Evolutionary conservation across 2,113 vertebrate species (phyloP).

Genomic region (zebrafish (Danio rerio)): DNA sequence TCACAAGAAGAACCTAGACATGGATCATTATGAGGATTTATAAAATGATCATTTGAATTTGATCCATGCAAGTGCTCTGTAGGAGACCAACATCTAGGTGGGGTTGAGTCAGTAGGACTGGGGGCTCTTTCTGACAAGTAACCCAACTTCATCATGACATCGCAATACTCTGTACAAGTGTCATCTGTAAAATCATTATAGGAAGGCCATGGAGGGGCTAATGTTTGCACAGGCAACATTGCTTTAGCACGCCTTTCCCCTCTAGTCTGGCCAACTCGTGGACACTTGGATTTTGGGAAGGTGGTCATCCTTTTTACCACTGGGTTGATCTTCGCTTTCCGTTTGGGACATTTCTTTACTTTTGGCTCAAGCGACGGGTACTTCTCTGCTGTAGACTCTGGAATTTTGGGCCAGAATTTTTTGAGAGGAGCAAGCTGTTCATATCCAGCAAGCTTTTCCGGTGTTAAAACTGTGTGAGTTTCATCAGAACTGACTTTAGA

Average conservation of each 20-base stretch:
- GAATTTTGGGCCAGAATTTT: conserved; percentile 95
- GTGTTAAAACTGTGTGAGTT: conserved; percentile 87
- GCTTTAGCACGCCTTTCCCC: conserved; percentile 76
- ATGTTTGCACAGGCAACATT: conserved; percentile 67
- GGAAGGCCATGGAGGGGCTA: conserved; percentile 84
- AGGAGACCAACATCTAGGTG: conserved; percentile 97
- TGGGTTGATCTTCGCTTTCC: conserved; percentile 85
- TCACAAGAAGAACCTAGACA: conserved; percentile 72
- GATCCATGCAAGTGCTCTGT: conserved; percentile 87
- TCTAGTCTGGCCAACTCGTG: conserved; percentile 63
- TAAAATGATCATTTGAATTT: conserved; percentile 76
- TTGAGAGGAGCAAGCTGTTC: conserved; percentile 93
- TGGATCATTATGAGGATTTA: conserved; percentile 81
- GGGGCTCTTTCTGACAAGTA: conserved; percentile 94
- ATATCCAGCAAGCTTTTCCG: conserved; percentile 87
- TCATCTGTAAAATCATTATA: conserved; percentile 90
- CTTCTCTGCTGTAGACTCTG: conserved; percentile 90
- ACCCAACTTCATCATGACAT: conserved; percentile 95
- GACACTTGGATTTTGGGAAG: conserved; percentile 76
- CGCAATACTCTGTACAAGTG: conserved; percentile 85
- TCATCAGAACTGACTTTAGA: conserved; percentile 89
- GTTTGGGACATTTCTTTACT: conserved; percentile 89
- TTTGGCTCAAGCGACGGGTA: conserved; percentile 87
- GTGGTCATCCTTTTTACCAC: conserved; percentile 83
- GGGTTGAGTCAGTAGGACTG: conserved; percentile 88